These are phyloP conservation scores for Acleris cristana DNA, from an alignment of 2,888 invertebrate genomes.

Conservation along the genomic window DNA sequence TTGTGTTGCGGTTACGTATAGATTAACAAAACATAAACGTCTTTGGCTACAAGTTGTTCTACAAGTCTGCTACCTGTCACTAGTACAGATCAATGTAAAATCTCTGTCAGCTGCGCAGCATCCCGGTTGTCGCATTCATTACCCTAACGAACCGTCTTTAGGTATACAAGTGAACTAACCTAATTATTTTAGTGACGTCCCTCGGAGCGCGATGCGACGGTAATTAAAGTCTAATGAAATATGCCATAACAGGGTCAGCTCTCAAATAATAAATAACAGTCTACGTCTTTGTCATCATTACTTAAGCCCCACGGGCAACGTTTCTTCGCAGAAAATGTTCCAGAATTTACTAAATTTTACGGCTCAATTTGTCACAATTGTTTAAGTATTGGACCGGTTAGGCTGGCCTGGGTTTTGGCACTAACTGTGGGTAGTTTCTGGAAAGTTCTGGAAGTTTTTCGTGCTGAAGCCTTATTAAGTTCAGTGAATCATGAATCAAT, in stretches of 20 bases:
- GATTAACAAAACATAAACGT: too few relatives aligned
- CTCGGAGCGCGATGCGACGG: conserved; percentile 35
- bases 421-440: conserved; percentile 12
- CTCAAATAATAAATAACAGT: conserved; percentile 55
- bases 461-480: neutral
- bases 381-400: conserved; percentile 25
- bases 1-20: too few relatives aligned
- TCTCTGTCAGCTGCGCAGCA: conserved; percentile 4
- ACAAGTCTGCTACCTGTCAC: too few relatives aligned
- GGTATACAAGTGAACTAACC: conserved; percentile 34
- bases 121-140: conserved; percentile 24
- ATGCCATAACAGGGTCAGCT: conserved; percentile 49
- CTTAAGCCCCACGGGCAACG: conserved; percentile 31
- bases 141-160: conserved; percentile 34
- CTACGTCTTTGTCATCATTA: conserved; percentile 39
- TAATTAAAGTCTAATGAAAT: conserved; percentile 65
- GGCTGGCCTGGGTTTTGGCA: conserved; percentile 21
- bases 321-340: conserved; percentile 25
- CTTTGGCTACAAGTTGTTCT: too few relatives aligned
- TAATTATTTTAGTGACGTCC: conserved; percentile 36
- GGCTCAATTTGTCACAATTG: conserved; percentile 35
- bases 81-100: too few relatives aligned
- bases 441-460: conserved; percentile 8
- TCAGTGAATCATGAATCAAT: neutral
- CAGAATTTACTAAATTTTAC: conserved; percentile 31